A percentile compares a stretch with the other conserved stretches of the same genome.
Evolutionary conservation across 2,113 vertebrate species (phyloP).

Genomic region (Chinchilla lanigera): DNA sequence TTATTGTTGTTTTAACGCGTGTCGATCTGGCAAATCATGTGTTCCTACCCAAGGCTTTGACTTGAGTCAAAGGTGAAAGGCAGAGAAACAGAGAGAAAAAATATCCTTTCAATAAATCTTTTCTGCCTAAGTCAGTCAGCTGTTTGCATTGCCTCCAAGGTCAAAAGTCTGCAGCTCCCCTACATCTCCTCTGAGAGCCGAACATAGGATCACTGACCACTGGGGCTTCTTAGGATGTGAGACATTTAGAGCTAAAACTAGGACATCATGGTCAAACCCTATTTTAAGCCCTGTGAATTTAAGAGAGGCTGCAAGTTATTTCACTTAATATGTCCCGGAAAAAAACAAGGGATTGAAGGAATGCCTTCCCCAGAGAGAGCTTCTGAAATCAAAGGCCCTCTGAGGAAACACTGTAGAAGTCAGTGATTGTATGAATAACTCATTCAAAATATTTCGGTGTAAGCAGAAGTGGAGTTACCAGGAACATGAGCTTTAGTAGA

Average conservation of each 20-base stretch:
- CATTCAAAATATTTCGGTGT: neutral
- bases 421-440: neutral
- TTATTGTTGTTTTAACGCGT: neutral
- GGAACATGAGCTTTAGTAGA: neutral
- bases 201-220: accelerated
- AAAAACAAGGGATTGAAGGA: neutral
- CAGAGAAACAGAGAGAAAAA: neutral
- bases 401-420: neutral
- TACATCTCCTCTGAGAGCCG: neutral
- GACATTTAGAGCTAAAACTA: neutral
- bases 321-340: neutral
- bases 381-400: neutral
- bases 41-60: neutral
- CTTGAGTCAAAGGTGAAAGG: neutral
- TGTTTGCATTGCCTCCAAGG: neutral
- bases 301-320: neutral
- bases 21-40: neutral
- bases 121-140: neutral
- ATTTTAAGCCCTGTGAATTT: neutral
- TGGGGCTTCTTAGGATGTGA: neutral
- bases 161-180: neutral
- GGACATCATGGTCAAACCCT: neutral
- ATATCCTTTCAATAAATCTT: neutral
- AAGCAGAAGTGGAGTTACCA: neutral
- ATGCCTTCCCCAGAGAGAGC: neutral